Percentiles rank a stretch among this genome's conserved stretches.
Conservation (phyloP, 2,113 vertebrate species). For the Hemicordylus capensis region DNA sequence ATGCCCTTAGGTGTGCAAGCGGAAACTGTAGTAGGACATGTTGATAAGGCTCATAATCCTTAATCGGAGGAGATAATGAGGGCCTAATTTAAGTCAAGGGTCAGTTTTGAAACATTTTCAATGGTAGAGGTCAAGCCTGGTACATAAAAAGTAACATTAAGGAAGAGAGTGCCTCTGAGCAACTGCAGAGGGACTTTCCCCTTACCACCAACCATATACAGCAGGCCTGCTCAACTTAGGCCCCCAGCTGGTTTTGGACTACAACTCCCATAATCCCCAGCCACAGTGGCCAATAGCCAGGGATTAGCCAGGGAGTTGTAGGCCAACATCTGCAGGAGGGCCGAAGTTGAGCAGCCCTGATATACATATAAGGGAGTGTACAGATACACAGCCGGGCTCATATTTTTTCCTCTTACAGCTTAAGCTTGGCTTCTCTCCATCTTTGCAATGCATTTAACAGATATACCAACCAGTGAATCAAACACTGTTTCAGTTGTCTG, state of each 20-base stretch:
- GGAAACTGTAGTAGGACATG: background rate
- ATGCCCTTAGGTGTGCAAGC: background rate
- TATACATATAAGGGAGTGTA: background rate
- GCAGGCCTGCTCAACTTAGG: too few relatives aligned
- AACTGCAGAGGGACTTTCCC: background rate
- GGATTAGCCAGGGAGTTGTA: too few relatives aligned
- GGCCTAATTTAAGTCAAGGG: background rate
- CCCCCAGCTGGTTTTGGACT: too few relatives aligned
- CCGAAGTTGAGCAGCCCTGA: background rate
- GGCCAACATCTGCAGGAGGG: too few relatives aligned
- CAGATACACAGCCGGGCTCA: background rate
- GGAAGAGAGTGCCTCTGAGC: background rate
- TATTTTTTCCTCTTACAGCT: background rate
- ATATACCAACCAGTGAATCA: background rate
- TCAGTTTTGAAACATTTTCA: background rate
- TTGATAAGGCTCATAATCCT: background rate
- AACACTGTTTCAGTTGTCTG: background rate
- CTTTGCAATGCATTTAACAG: background rate
- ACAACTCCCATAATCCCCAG: too few relatives aligned
- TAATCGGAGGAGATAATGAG: background rate
- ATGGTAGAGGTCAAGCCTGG: background rate
- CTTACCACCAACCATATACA: background rate
- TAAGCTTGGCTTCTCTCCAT: background rate
- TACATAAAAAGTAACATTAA: background rate
- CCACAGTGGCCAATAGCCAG: too few relatives aligned